Evolutionary conservation across 2,797 vertebrate genomes (phyloP).

Genomic region (Garrulus glandarius): DNA sequence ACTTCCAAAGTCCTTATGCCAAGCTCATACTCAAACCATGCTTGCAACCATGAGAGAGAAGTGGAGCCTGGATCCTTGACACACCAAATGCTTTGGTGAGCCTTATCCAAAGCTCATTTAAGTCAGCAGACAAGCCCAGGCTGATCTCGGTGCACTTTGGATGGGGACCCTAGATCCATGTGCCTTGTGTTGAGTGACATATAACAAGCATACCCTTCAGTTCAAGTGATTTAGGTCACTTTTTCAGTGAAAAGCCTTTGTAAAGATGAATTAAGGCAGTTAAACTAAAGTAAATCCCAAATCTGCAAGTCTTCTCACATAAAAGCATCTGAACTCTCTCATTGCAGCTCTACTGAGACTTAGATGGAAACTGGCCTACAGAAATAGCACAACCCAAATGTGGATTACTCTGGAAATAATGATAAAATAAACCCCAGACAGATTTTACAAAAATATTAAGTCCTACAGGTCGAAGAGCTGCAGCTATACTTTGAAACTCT

Average conservation of each 20-base stretch:
- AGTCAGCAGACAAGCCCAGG: not conserved
- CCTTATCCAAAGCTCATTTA: not conserved
- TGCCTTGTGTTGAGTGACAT: not conserved
- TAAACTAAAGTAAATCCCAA: not conserved
- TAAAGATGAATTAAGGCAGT: not conserved
- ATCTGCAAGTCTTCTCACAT: not conserved
- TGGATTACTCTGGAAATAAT: not conserved
- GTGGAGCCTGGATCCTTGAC: not conserved
- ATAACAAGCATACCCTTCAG: not conserved
- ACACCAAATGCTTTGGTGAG: not conserved
- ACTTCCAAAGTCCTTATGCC: not conserved
- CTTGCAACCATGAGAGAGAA: fast-evolving
- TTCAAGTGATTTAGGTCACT: not conserved
- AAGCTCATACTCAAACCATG: not conserved
- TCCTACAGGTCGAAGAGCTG: not conserved
- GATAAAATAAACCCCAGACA: not conserved
- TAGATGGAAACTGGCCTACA: not conserved
- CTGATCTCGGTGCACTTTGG: not conserved
- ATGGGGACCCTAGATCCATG: not conserved
- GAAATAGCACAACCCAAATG: not conserved
- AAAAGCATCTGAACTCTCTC: not conserved
- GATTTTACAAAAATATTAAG: not conserved
- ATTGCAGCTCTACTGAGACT: not conserved
- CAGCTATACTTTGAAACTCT: not conserved
- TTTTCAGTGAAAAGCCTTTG: not conserved